Evolutionary conservation across 2,888 invertebrate genomes (phyloP), one percentile per base, ranked within the genome.

Genomic region (Melolontha melolontha): DNA sequence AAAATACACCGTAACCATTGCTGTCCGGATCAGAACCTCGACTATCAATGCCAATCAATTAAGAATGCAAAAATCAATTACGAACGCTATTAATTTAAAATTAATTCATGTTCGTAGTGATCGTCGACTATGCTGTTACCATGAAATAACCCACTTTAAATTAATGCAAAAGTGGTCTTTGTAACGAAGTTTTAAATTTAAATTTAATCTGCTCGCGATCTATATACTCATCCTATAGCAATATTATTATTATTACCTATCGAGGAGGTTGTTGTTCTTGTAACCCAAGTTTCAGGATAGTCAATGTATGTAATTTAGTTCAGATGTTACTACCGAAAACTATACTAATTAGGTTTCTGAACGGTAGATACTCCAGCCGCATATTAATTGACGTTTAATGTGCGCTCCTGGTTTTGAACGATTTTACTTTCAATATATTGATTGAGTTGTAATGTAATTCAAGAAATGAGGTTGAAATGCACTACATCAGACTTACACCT

Each of bases 21-120:
- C 6, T 49, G 49, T 34, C 8, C 47, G 17, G n/a, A 17, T 47
- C 47, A 47, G 1, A 14, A 12, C 51, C 17, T 40, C 11, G 5
- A n/a, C 27, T 44, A 57, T 57, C 42, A 42, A 57, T 57, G 34
- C 34, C 8, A 6, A 34, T 14, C 22, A 12, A 57, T 57, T 57
- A 57, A 27, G 12, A 44, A 57, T 57, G 57, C 57, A 57, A 57
- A 57, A 57, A 57, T 57, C 57, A 57, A 57, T 57, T 57, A 57
- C 42, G 57, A n/a, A 5, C 42, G 57, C 57, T 40, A 44, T 44
- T 42, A 57, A 57, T 57, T 57, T 41, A 42, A 44, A 57, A 57
- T 12, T 42, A 57, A 42, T 42, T 22, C 12, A 52, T 10, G 29
- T n/a, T n/a, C n/a, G n/a, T 27, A 12, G 12, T 7, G 34, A 14